These are phyloP conservation scores for Centrocercus urophasianus DNA, from an alignment of 2,113 vertebrate genomes.

Conservation along the genomic window DNA sequence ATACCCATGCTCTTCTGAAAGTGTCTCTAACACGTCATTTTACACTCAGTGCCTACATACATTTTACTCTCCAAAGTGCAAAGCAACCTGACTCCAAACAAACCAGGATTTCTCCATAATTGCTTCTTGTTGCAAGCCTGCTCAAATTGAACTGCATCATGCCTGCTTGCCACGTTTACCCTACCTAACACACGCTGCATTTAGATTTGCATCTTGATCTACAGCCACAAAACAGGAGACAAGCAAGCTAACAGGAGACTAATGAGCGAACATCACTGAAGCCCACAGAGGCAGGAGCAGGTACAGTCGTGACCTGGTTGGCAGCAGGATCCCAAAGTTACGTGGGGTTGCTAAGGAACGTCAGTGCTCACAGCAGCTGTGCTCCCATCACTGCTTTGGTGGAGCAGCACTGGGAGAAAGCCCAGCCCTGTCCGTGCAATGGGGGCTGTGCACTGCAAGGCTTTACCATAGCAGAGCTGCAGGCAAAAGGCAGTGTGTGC, in stretches of 20 bases:
- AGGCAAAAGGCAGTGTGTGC: neutral
- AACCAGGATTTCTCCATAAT: neutral
- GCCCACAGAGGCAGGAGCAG: accelerated
- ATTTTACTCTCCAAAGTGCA: neutral
- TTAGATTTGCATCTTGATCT: neutral
- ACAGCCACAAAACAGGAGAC: neutral
- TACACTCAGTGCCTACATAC: neutral
- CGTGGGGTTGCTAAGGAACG: neutral
- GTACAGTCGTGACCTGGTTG: accelerated
- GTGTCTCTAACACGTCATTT: accelerated
- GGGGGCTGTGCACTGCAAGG: neutral
- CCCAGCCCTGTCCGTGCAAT: accelerated
- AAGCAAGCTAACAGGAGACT: neutral
- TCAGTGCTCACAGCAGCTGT: neutral
- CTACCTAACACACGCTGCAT: accelerated
- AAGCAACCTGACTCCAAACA: neutral
- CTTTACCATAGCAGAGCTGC: accelerated
- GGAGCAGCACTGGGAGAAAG: neutral
- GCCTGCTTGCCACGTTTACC: neutral
- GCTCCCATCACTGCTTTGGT: neutral
- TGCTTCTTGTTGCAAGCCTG: neutral
- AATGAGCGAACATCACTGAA: neutral
- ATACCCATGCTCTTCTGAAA: no score
- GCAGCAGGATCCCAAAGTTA: neutral
- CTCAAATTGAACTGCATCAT: neutral